A percentile compares a stretch with the other conserved stretches of the same genome.
Conservation (phyloP, 2,888 invertebrate genomes). For the Aleiodes leptofemur region DNA sequence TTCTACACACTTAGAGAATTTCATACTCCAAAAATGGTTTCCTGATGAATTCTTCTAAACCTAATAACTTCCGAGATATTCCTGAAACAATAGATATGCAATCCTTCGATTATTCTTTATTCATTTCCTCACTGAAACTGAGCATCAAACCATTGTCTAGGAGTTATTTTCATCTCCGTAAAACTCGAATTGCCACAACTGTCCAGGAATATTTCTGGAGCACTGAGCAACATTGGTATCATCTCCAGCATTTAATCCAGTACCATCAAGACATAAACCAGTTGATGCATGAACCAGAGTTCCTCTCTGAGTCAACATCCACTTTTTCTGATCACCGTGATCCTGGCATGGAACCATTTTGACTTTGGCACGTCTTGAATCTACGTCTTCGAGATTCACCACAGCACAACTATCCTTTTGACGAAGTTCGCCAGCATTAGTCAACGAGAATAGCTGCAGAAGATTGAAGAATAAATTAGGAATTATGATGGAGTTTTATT, state of each 20-base stretch:
- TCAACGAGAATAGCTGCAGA: conserved; percentile 82
- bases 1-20: too few species aligned
- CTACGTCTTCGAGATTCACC: conserved; percentile 70
- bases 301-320: conserved; percentile 64
- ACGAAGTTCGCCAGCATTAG: conserved; percentile 83
- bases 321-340: conserved; percentile 64
- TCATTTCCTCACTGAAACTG: too few species aligned
- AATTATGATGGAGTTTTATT: too few species aligned
- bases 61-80: too few species aligned
- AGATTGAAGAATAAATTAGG: neutral
- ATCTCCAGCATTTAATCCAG: conserved; percentile 72
- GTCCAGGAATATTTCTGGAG: conserved; percentile 55
- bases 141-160: neutral
- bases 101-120: too few species aligned
- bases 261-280: conserved; percentile 80
- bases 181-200: conserved; percentile 68
- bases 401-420: conserved; percentile 86
- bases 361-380: conserved; percentile 76
- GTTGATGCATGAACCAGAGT: conserved; percentile 78
- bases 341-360: conserved; percentile 76
- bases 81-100: too few species aligned
- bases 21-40: too few species aligned
- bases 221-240: conserved; percentile 64
- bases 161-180: conserved; percentile 41
- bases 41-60: too few species aligned